Evolutionary conservation across 2,113 vertebrate species (phyloP).

Genomic region (Esox niger): DNA sequence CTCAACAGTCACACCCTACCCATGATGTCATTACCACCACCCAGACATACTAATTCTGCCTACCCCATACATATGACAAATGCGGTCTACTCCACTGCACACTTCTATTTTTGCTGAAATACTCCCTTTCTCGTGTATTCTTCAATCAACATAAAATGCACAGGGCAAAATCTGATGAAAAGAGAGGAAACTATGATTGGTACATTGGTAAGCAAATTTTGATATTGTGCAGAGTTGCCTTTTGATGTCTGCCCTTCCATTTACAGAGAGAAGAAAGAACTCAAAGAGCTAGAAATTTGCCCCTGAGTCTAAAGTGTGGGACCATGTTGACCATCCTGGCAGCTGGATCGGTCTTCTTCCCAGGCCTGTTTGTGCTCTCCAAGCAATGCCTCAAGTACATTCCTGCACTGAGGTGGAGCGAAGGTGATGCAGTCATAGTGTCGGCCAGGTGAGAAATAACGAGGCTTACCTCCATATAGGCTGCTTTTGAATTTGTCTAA

Average conservation of each 20-base stretch:
- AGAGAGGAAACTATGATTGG: too few species aligned
- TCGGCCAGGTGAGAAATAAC: constrained; percentile 78
- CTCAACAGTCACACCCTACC: background rate
- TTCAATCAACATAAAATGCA: background rate
- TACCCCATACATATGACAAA: background rate
- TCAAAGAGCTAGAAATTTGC: constrained; percentile 54
- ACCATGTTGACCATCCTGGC: constrained; percentile 83
- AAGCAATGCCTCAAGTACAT: constrained; percentile 82
- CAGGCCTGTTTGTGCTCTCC: constrained; percentile 84
- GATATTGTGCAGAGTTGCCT: too few species aligned
- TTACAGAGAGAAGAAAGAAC: constrained; percentile 56
- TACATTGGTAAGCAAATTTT: too few species aligned
- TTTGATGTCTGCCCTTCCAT: background rate
- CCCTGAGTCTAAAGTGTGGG: constrained; percentile 46
- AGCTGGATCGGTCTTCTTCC: constrained; percentile 86
- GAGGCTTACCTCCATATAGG: too few species aligned
- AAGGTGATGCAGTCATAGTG: constrained; percentile 84
- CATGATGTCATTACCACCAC: background rate
- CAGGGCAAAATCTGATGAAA: background rate
- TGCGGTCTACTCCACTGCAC: background rate
- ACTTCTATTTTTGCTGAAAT: background rate
- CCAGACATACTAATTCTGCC: background rate
- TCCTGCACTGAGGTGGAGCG: constrained; percentile 81
- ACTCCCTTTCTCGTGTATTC: background rate
- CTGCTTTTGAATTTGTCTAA: too few species aligned